phyloP scores from a whole-genome alignment of 2,888 invertebrate genomes.

The Bombylius major region DNA sequence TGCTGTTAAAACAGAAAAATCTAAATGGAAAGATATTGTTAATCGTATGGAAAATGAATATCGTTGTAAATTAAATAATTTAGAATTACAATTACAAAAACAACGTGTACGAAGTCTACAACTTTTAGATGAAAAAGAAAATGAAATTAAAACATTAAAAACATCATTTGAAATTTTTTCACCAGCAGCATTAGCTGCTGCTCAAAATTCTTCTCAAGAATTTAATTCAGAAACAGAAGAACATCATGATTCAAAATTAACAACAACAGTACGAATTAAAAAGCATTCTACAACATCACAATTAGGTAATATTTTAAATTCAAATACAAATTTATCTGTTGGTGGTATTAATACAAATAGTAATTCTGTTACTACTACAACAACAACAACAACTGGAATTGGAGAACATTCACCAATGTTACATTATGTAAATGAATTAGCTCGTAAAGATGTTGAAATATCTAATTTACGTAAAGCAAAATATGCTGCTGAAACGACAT shows the following conservation, averaged over 20 bases:
- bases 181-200: constrained; percentile 21
- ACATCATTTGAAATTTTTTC: constrained; percentile 42
- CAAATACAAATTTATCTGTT: neutral
- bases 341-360: neutral
- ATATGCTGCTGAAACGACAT: constrained; percentile 43
- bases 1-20: constrained; percentile 31
- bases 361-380: constrained; percentile 14
- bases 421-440: constrained; percentile 72
- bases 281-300: neutral
- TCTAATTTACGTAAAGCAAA: constrained; percentile 58
- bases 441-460: constrained; percentile 67
- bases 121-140: constrained; percentile 69
- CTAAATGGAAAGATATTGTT: constrained; percentile 28
- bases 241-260: neutral
- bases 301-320: neutral
- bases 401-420: constrained; percentile 61
- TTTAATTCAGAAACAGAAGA: too few species aligned
- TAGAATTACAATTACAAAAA: constrained; percentile 63
- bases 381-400: constrained; percentile 21
- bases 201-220: neutral
- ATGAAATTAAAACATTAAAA: constrained; percentile 49
- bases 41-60: constrained; percentile 39
- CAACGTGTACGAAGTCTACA: constrained; percentile 68
- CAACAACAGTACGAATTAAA: neutral
- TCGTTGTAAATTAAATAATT: constrained; percentile 40